Evolutionary conservation across 2,797 vertebrate genomes (phyloP).

Genomic region (Peromyscus eremicus): DNA sequence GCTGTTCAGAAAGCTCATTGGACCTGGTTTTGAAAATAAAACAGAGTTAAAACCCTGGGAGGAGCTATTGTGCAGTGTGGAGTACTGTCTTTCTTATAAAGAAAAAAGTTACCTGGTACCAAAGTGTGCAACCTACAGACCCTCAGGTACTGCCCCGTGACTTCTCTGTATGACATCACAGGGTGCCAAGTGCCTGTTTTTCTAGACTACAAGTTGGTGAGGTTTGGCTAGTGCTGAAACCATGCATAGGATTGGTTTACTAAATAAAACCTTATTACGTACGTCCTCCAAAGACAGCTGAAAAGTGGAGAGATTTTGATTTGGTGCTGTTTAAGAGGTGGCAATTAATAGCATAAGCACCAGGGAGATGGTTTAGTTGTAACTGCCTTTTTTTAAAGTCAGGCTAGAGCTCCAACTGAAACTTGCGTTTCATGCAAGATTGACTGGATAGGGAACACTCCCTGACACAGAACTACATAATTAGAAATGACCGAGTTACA

Average conservation of each 20-base stretch:
- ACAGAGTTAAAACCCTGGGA: constrained; percentile 84
- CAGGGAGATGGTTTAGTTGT: constrained; percentile 81
- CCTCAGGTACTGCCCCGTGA: constrained; percentile 90
- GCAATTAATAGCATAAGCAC: constrained; percentile 83
- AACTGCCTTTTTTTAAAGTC: constrained; percentile 79
- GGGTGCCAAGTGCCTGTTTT: constrained; percentile 89
- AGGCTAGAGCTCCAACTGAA: constrained; percentile 83
- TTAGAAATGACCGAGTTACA: constrained; percentile 77
- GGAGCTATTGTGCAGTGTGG: constrained; percentile 87
- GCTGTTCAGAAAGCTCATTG: constrained; percentile 86
- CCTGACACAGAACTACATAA: constrained; percentile 82
- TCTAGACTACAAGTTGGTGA: constrained; percentile 85
- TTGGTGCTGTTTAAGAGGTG: constrained; percentile 81
- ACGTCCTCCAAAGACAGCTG: constrained; percentile 87
- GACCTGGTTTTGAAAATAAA: constrained; percentile 86
- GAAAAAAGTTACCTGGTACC: constrained; percentile 90
- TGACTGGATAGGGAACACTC: constrained; percentile 78
- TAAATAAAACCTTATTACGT: constrained; percentile 87
- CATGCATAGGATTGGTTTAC: constrained; percentile 91
- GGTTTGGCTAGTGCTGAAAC: constrained; percentile 90
- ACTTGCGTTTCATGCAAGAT: constrained; percentile 84
- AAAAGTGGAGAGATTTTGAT: constrained; percentile 78
- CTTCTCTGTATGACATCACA: constrained; percentile 93
- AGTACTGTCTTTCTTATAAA: constrained; percentile 87
- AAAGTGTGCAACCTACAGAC: constrained; percentile 90